Base-by-base conservation (phyloP, 2,113 vertebrate genomes). In the Lethenteron camtschaticum region DNA sequence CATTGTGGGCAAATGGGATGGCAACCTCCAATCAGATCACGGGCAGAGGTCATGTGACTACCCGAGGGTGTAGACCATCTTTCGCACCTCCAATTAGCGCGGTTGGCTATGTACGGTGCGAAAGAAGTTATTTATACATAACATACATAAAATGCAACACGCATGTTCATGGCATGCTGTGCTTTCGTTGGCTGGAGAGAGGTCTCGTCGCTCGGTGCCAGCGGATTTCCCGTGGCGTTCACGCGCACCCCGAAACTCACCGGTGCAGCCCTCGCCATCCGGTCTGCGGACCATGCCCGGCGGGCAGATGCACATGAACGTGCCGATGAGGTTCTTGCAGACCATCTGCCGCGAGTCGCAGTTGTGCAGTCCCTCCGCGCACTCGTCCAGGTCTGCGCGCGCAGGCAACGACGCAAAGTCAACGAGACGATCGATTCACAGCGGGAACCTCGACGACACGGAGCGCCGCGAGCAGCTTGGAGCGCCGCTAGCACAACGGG, bases 271-370 rank as follows among this genome's bases (percentile, higher is more conserved):
- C 69, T 87, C 84, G 68, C 83, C 83, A 3, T 86, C 83, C 3
- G 81, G 79, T 73, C 80, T 79, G 12, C 74, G 77, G 11, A 75
- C 74, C 85, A 84, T 85, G 57, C 85, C 86, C n/a, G 78, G 75
- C 1, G 84, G 86, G 73, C 87, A 89, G 76, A 86, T 76, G 71
- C 87, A 88, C 80, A 87, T 79, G n/a, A 88, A 89, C 11, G 85
- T 87, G 71, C 86, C 87, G 3, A 87, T 87, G 71, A 87, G 77
- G 69, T 89, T 89, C 78, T 88, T 89, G 73, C 85, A 89, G 70
- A 81, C 76, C 85, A 88, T 87, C 70, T 83, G 83, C 75, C 81
- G 79, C 6, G 82, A 84, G 73, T 86, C 82, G 56, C 85, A 88
- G 76, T 86, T 81, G 24, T 87, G 83, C 9, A 88, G 77, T 11